A percentile compares a stretch with the other conserved stretches of the same genome.
Evolutionary conservation across 2,797 vertebrate genomes (phyloP).

Genomic region (Alfaro cultratus): DNA sequence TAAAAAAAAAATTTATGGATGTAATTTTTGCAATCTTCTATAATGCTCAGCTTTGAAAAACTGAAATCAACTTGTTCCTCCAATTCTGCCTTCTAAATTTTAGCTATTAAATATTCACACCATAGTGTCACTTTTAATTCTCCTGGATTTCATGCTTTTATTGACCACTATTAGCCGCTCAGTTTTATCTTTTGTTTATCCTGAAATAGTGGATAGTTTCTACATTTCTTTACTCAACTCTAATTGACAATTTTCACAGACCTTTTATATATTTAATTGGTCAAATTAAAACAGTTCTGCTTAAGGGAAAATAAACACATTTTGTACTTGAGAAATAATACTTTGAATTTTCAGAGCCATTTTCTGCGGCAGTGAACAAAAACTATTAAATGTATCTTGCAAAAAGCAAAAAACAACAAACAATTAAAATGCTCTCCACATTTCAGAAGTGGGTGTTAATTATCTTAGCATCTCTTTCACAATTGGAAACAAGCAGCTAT

Average conservation of each 20-base stretch:
- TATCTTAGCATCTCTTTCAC: background rate
- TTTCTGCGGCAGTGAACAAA: background rate
- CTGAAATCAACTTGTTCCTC: background rate
- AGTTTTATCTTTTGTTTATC: background rate
- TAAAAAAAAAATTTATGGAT: background rate
- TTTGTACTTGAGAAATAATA: background rate
- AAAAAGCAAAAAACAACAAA: background rate
- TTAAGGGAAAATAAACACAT: background rate
- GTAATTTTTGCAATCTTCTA: background rate
- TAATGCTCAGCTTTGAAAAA: background rate
- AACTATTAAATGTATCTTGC: background rate
- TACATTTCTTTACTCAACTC: background rate
- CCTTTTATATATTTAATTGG: background rate
- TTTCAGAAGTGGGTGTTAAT: conserved; percentile 7
- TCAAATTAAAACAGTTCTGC: background rate
- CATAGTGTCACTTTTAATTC: background rate
- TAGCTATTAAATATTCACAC: background rate
- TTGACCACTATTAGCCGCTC: background rate
- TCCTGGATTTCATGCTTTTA: background rate
- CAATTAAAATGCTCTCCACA: conserved; percentile 2
- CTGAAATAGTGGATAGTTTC: background rate
- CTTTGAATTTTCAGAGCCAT: background rate
- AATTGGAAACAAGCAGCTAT: background rate
- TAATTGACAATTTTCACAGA: background rate
- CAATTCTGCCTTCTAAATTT: background rate